Evolutionary conservation across 2,888 invertebrate species (phyloP).

Genomic region (Plemyria rubiginata): DNA sequence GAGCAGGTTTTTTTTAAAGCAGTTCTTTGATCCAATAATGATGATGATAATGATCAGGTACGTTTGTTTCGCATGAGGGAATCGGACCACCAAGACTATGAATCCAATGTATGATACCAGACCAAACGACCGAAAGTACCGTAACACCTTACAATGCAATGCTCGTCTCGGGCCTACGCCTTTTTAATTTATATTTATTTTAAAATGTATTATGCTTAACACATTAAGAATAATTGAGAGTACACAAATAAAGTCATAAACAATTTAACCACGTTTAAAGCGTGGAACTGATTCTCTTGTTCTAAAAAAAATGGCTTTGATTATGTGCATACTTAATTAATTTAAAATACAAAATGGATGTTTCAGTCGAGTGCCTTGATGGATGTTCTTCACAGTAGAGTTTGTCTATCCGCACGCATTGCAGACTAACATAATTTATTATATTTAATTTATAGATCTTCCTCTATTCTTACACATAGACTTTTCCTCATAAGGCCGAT

Average conservation of each 20-base stretch:
- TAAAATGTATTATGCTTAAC: neutral
- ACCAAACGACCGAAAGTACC: neutral
- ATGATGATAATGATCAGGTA: too few species aligned
- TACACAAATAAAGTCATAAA: slow-evolving; percentile 10
- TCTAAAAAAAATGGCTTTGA: slow-evolving; percentile 2
- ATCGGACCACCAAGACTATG: too few species aligned
- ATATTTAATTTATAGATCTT: neutral
- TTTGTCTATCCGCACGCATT: slow-evolving; percentile 5
- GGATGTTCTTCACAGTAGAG: slow-evolving; percentile 12
- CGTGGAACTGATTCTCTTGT: slow-evolving; percentile 13
- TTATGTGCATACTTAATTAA: slow-evolving; percentile 11
- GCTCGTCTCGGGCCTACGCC: neutral
- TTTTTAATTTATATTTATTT: neutral
- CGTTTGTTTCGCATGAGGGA: too few species aligned
- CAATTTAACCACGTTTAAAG: slow-evolving; percentile 11
- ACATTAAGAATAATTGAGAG: slow-evolving; percentile 6
- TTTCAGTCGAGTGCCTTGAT: slow-evolving; percentile 18
- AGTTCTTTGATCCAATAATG: too few species aligned
- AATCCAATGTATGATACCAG: too few species aligned
- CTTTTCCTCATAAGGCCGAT: too few species aligned
- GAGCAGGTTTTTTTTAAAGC: too few species aligned
- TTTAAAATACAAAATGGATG: slow-evolving; percentile 23
- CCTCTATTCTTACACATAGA: too few species aligned
- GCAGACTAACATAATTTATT: neutral
- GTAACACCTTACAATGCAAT: neutral